Percentiles rank a stretch among this genome's conserved stretches.
Conservation (phyloP, 2,113 vertebrate genomes). For the Lophura nycthemera region DNA sequence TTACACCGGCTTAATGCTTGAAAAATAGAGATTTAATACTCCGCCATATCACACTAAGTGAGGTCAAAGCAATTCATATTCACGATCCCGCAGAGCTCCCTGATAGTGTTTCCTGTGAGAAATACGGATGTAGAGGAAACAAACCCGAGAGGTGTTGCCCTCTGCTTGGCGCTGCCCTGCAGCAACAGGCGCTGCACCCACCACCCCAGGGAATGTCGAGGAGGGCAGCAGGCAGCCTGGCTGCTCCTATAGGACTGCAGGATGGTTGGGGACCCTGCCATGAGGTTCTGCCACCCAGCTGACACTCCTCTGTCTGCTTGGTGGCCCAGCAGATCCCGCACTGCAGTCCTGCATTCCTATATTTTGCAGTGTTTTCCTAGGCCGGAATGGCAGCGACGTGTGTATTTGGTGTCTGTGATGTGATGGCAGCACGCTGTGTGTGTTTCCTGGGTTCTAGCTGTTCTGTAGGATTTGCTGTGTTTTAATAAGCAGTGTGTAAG, state of each 20-base stretch:
- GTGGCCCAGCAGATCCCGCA: rapidly evolving
- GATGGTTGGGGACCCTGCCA: neutral
- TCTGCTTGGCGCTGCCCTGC: rapidly evolving
- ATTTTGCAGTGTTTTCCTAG: neutral
- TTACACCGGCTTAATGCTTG: slow-evolving; percentile 60
- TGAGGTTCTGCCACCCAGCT: neutral
- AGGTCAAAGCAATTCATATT: slow-evolving; percentile 71
- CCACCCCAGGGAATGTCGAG: rapidly evolving
- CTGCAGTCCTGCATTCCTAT: rapidly evolving
- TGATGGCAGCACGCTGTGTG: rapidly evolving
- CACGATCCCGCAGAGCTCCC: slow-evolving; percentile 39
- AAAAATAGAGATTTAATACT: slow-evolving; percentile 72
- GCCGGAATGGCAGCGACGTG: rapidly evolving
- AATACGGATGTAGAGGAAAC: neutral
- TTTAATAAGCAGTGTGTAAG: neutral
- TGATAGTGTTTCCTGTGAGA: neutral
- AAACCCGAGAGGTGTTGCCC: rapidly evolving
- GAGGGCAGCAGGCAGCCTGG: rapidly evolving
- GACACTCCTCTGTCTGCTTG: neutral
- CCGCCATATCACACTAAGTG: slow-evolving; percentile 58
- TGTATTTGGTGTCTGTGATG: neutral
- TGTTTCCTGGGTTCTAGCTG: neutral
- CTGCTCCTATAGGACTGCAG: neutral
- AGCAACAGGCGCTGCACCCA: rapidly evolving
- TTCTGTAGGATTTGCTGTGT: neutral